Conservation (phyloP, 1,140 invertebrate genomes). For the Wasmannia auropunctata region DNA sequence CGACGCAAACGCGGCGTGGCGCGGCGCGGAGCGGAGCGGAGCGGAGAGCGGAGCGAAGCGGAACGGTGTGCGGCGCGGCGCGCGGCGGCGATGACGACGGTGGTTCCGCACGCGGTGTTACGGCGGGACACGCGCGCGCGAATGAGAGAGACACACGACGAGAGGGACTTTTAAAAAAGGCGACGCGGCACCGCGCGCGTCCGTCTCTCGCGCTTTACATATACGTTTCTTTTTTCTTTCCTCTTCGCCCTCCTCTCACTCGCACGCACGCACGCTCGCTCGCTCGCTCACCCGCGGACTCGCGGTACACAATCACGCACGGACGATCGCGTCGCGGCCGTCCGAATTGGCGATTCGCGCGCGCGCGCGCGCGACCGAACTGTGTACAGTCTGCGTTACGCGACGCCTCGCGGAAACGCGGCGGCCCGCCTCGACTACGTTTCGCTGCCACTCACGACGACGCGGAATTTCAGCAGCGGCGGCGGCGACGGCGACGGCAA, state of each 20-base stretch:
- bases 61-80: no score
- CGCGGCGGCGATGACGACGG: neutral
- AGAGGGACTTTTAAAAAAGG: conserved; percentile 46
- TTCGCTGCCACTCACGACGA: conserved; percentile 6
- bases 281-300: no score
- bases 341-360: no score
- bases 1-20: neutral
- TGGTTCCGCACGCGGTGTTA: conserved; percentile 27
- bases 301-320: no score
- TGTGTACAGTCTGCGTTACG: neutral
- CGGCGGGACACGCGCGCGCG: no score
- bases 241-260: no score
- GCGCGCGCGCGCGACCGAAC: neutral
- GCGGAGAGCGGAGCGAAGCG: neutral
- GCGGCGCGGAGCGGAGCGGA: neutral
- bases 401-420: neutral
- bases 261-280: no score
- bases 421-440: neutral
- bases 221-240: neutral
- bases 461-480: neutral
- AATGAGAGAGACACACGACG: no score
- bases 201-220: no score
- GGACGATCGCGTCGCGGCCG: no score
- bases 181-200: no score
- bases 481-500: neutral